Evolutionary conservation across 2,113 vertebrate species (phyloP).

Genomic region (Cygnus buccinator): DNA sequence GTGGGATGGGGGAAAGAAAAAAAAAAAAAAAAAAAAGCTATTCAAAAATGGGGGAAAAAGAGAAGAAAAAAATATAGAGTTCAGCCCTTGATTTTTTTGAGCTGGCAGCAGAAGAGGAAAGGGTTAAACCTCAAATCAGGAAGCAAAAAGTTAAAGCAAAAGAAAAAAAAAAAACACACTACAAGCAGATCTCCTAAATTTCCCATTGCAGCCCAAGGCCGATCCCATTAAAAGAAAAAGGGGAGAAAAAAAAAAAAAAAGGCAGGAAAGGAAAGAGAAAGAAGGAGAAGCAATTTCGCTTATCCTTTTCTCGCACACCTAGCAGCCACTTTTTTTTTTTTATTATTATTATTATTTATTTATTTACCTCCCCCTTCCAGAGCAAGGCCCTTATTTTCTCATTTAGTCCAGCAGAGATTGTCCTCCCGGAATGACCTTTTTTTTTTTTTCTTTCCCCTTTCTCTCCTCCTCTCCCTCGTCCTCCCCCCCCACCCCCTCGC

Average conservation of each 20-base stretch:
- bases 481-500: conserved; percentile 77
- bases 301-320: conserved; percentile 83
- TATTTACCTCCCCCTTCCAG: conserved; percentile 73
- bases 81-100: not conserved
- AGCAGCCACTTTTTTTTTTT: conserved; percentile 79
- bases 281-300: conserved; percentile 82
- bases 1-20: not conserved
- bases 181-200: conserved; percentile 72
- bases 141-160: conserved; percentile 70
- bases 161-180: not conserved
- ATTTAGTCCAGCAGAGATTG: conserved; percentile 94
- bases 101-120: conserved; percentile 20
- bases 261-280: not conserved
- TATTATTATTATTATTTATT: conserved; percentile 71
- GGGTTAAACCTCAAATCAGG: conserved; percentile 75
- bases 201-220: conserved; percentile 71
- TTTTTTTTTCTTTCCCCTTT: conserved; percentile 1
- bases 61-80: not conserved
- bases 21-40: not conserved
- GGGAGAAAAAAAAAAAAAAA: conserved; percentile 47
- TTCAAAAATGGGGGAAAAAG: not conserved
- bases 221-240: conserved; percentile 74
- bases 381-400: conserved; percentile 85
- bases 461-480: conserved; percentile 77
- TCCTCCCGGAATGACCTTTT: conserved; percentile 97